Base-by-base conservation (phyloP, 2,888 invertebrate genomes). In the Idaea straminata region DNA sequence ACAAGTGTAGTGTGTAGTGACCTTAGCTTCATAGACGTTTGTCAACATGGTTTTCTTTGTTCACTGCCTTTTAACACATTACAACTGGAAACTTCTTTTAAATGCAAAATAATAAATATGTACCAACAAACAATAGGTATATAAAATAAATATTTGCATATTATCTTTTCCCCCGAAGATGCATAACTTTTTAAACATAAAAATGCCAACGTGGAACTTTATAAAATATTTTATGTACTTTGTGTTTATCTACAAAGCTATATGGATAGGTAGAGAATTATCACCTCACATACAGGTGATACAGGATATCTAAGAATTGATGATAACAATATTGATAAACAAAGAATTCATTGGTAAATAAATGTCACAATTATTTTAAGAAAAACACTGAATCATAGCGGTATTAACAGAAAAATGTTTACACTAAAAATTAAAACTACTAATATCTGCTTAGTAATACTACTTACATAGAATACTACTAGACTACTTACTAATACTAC, bases 251-350 rank as follows among this genome's bases (percentile, higher is more conserved):
- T 47, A 47, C 47, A 47, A 47, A 47, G 47, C 47, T 47, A 47
- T 13, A 47, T 47, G 47, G 47, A 47, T 47, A 47, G 47, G 10
- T 47, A 10, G 5, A 47, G 47, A 13, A 47, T 47, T 47, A 47
- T 47, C 47, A 47, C 47, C 47, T 47, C 47, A 13, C 47, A 47
- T 6, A 16, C 61, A 61, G 38, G 61, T 38, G 47, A 47, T 61
- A 38, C 16, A 47, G 47, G 47, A 47, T 64, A 69, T 70, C 65
- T 63, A 64, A 63, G 68, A 70, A 70, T 66, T 64, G 64, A 15
- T 47, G 67, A 65, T 70, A 64, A 61, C 62, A 47, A 47, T 64
- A 65, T 67, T 61, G 64, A 69, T 66, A 67, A 64, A 64, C 66
- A 64, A 64, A 62, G 64, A 65, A 16, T 63, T 62, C 61, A 57